Conservation (phyloP, 2,797 vertebrate genomes). For the Sternotherus odoratus region DNA sequence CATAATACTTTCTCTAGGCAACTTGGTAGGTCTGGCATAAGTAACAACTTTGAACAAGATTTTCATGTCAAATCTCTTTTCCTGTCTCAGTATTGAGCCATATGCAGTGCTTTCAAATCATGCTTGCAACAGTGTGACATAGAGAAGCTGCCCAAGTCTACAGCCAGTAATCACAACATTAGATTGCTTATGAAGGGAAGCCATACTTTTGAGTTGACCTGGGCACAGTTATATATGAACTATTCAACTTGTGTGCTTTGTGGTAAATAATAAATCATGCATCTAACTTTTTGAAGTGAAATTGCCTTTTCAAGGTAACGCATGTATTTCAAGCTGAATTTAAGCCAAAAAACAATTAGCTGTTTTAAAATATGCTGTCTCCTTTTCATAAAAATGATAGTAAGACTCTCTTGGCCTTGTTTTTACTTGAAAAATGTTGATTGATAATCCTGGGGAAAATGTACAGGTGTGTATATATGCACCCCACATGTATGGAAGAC, state of each 20-base stretch:
- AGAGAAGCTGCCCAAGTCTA: conserved; percentile 35
- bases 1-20: conserved; percentile 65
- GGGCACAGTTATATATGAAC: not conserved
- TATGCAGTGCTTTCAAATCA: conserved; percentile 46
- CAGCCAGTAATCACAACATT: not conserved
- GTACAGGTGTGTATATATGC: not conserved
- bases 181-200: not conserved
- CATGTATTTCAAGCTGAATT: not conserved
- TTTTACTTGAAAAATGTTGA: not conserved
- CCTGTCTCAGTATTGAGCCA: conserved; percentile 57
- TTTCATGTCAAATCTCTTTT: conserved; percentile 67
- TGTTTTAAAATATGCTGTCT: not conserved
- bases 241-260: not conserved
- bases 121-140: conserved; percentile 15
- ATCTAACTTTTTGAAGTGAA: not conserved
- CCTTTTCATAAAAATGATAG: not conserved
- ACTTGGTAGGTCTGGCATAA: conserved; percentile 72
- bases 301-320: not conserved
- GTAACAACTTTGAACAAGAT: conserved; percentile 62
- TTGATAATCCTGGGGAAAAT: not conserved
- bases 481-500: not conserved
- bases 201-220: conserved; percentile 1
- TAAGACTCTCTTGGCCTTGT: not conserved
- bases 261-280: not conserved
- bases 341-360: not conserved